Base-by-base conservation (phyloP, 1,140 invertebrate species). In the Hycleus cichorii region DNA sequence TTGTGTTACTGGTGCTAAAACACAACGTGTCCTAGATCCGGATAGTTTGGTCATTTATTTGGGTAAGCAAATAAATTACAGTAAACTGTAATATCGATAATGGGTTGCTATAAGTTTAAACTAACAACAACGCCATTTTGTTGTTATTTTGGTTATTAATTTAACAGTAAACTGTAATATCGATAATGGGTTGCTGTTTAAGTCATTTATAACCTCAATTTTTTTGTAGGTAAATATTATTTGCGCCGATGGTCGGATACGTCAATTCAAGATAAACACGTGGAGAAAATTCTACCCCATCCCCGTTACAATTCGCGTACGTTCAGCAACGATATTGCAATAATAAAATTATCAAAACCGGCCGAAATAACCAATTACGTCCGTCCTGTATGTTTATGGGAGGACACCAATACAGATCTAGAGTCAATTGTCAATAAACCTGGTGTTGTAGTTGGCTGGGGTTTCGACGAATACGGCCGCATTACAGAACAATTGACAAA, bases 281-380 rank as follows among this genome's bases (percentile, higher is more conserved):
- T 86, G 1, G 57, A 65, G 0, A 69, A 75, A 3, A 81, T 84
- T 11, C 72, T 63, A 40, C 63, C 80, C 1, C 82, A 86, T 68
- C 80, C 82, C 0, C 72, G 81, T 18, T 86, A 84, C 70, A 78
- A 79, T 60, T 72, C 75, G 6, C 71, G 66, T 8, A 76, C 71
- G 3, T 84, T 78, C 61, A 76, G 76, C 52, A 84, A 86, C 59
- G 86, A 88, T 60, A 82, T 88, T 27, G 85, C 84, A 0, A 62
- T 87, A 1, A 59, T 88, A 3, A 77, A 78, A 63, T 63, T 88
- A 27, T 69, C 77, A 4, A 68, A 73, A 4, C 40, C 69, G 4
- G 74, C 77, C 4, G 57, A 69, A 40, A 76, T 80, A 47, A 65
- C 77, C 49, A 74, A 77, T 39, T 73, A 74, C 48, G 75, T 83